These are phyloP conservation scores for Radopholus similis DNA, from an alignment of 1,140 invertebrate species.

Conservation along the genomic window DNA sequence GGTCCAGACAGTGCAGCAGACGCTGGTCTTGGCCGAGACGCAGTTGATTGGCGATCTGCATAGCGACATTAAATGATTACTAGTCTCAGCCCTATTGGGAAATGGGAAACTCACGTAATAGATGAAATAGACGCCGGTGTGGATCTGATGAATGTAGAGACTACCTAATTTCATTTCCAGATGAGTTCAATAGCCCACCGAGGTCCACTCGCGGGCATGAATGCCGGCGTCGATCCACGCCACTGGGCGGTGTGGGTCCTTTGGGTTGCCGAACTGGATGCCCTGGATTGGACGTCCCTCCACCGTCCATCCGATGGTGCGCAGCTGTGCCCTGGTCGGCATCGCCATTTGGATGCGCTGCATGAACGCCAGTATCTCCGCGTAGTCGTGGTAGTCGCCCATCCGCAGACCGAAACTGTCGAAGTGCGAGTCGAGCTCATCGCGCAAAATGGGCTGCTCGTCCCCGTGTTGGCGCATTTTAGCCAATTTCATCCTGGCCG, in stretches of 20 bases:
- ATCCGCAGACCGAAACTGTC: constrained; percentile 24
- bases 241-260: constrained; percentile 36
- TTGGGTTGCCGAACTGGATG: constrained; percentile 46
- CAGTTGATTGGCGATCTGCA: constrained; percentile 41
- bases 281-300: constrained; percentile 41
- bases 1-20: constrained; percentile 52
- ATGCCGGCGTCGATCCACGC: constrained; percentile 57
- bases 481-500: not conserved
- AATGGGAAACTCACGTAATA: constrained; percentile 40
- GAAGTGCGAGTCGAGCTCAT: not conserved
- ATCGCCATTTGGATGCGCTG: constrained; percentile 12
- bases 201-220: constrained; percentile 39
- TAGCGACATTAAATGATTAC: constrained; percentile 13
- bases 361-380: constrained; percentile 28
- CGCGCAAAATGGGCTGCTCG: not conserved
- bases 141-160: constrained; percentile 34
- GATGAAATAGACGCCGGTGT: constrained; percentile 59
- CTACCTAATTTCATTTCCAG: constrained; percentile 42
- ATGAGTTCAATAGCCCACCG: not conserved
- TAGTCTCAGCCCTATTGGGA: not conserved
- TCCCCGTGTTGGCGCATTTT: constrained; percentile 1
- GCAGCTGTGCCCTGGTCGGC: constrained; percentile 12
- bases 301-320: constrained; percentile 29
- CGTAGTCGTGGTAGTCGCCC: constrained; percentile 31
- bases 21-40: constrained; percentile 39